These are phyloP conservation scores for Watersipora subatra DNA, from an alignment of 1,140 invertebrate species.

Conservation along the genomic window DNA sequence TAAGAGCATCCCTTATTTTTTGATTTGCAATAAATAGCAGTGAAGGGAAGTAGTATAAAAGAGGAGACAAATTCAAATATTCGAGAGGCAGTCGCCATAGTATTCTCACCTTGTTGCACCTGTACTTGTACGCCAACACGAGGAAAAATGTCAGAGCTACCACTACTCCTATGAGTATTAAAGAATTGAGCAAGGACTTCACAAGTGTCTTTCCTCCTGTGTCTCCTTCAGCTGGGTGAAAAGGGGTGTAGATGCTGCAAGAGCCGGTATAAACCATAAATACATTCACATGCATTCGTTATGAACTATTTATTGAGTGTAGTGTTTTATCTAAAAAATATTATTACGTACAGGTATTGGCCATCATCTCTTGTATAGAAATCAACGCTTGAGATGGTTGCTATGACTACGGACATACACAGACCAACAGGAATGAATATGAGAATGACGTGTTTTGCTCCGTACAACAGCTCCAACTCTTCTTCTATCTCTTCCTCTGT, in stretches of 20 bases:
- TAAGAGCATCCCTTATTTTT: too few species aligned
- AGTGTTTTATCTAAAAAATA: too few species aligned
- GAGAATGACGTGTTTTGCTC: slow-evolving; percentile 89
- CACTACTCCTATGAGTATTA: slow-evolving; percentile 78
- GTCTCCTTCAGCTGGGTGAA: slow-evolving; percentile 73
- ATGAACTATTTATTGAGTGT: too few species aligned
- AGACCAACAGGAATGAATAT: slow-evolving; percentile 85
- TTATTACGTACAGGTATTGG: background rate
- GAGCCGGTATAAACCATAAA: too few species aligned
- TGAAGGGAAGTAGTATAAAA: too few species aligned
- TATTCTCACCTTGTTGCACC: slow-evolving; percentile 63
- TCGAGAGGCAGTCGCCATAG: too few species aligned
- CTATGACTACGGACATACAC: slow-evolving; percentile 90
- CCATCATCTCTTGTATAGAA: slow-evolving; percentile 50
- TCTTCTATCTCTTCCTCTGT: too few species aligned
- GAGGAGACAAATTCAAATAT: too few species aligned
- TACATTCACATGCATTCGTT: slow-evolving; percentile 3
- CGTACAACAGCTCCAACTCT: slow-evolving; percentile 83
- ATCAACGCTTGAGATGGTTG: slow-evolving; percentile 73
- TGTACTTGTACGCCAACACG: slow-evolving; percentile 81
- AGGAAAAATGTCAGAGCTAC: slow-evolving; percentile 81
- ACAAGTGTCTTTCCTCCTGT: slow-evolving; percentile 70
- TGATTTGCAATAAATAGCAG: too few species aligned
- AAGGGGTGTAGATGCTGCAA: slow-evolving; percentile 78
- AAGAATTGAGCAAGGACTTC: slow-evolving; percentile 82